Evolutionary conservation across 1,140 invertebrate genomes (phyloP), one percentile per base, ranked within the genome.

Genomic region (Heliconius hewitsoni): DNA sequence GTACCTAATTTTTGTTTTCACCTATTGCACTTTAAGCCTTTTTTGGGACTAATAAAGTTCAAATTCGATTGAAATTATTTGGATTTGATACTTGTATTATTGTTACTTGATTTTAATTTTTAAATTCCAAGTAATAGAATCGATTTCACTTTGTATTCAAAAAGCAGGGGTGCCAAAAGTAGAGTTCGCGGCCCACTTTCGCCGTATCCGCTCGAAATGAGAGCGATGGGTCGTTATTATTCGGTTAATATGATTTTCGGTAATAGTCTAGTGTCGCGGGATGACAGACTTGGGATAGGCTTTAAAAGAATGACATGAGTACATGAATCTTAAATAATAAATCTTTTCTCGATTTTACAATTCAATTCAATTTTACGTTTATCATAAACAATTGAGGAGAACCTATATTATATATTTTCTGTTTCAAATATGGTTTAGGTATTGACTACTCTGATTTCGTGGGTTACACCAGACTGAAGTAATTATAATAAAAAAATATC

Each of bases 221-320:
- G 89, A 89, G 80, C 89, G 82, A 82, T 80, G 79, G 82, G 46
- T 89, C 77, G 86, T 90, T 88, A 86, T 87, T 87, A 86, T 88
- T 86, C 86, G 86, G 82, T 85, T 91, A 88, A 89, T 88, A 81
- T 86, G 89, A 91, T 90, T 90, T 92, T 89, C 84, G 84, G 85
- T 71, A 60, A 71, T 76, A 79, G 81, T 77, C 50, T n/a, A 73
- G 11, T 71, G 72, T 19, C 34, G 37, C 37, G 37, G 60, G 23
- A 30, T 66, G 60, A 11, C 60, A 6, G 23, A n/a, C n/a, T 60
- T 27, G 55, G n/a, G 55, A 60, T 27, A 9, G 55, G 55, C n/a
- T 60, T 60, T 23, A 23, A 57, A 57, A 57, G 2, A 52, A 52
- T 16, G 16, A 16, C 42, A 16, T 46, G 42, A 16, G 3, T 46